Conservation (phyloP, 1,140 invertebrate species). For the Tetragnatha versicolor region DNA sequence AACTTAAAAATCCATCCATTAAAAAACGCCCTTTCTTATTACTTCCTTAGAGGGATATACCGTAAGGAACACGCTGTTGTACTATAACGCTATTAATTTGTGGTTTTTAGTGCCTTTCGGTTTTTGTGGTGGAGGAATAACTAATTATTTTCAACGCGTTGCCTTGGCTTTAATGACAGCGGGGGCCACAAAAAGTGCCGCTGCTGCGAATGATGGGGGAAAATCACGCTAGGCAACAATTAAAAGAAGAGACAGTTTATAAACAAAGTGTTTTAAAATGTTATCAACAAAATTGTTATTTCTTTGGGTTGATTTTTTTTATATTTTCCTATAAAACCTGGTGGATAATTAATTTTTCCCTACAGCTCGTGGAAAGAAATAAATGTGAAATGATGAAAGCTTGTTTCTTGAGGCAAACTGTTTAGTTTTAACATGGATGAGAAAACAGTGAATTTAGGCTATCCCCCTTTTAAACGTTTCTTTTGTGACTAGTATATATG, state of each 20-base stretch:
- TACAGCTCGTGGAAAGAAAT: no score
- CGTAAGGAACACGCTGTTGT: constrained; percentile 24
- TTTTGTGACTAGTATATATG: no score
- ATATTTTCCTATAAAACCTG: no score
- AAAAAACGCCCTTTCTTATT: constrained; percentile 5
- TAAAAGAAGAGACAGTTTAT: not conserved
- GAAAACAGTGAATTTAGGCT: no score
- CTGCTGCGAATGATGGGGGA: not conserved
- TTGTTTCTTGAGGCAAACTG: no score
- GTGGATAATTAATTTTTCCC: no score
- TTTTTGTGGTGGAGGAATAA: not conserved
- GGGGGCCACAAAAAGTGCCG: not conserved
- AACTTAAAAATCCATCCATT: not conserved
- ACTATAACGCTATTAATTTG: constrained; percentile 39
- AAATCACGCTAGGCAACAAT: constrained; percentile 14
- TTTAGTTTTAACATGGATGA: no score
- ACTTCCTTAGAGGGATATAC: no score
- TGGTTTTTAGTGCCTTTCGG: constrained; percentile 10
- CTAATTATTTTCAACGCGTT: constrained; percentile 36
- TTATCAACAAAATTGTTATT: not conserved
- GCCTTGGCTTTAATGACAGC: constrained; percentile 16
- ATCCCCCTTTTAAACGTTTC: no score
- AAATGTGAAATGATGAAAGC: no score
- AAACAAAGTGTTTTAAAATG: not conserved
- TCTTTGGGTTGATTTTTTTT: no score